These are phyloP conservation scores for Stictocephala bisonia DNA, from an alignment of 2,888 invertebrate species.

Conservation along the genomic window DNA sequence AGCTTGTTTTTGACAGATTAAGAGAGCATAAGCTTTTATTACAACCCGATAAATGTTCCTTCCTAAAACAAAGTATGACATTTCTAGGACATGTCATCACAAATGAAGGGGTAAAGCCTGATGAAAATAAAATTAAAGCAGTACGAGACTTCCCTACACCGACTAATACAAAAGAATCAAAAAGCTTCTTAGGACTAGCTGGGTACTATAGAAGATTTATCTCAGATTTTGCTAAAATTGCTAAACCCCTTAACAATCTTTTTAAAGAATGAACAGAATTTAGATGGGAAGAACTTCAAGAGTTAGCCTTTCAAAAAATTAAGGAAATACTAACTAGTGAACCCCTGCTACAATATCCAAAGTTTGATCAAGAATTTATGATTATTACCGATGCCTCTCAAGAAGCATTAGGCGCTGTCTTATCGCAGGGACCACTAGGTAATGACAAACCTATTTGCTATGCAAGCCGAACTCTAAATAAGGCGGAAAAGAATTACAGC, in stretches of 20 bases:
- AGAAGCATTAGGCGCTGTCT: constrained; percentile 31
- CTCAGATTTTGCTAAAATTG: constrained; percentile 16
- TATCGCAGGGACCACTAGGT: constrained; percentile 32
- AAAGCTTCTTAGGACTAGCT: constrained; percentile 11
- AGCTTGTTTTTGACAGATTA: constrained; percentile 21
- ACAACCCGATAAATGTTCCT: constrained; percentile 11
- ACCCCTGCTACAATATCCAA: constrained; percentile 34
- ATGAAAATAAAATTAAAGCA: constrained; percentile 1
- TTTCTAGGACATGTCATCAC: constrained; percentile 4
- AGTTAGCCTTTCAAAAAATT: constrained; percentile 46
- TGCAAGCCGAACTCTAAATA: constrained; percentile 31
- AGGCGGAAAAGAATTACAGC: constrained; percentile 43
- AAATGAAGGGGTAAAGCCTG: not conserved
- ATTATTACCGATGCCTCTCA: constrained; percentile 45
- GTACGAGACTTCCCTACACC: constrained; percentile 8
- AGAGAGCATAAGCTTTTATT: not conserved
- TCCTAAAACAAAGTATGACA: not conserved
- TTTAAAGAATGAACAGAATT: not conserved
- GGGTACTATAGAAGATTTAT: constrained; percentile 30
- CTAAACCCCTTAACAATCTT: constrained; percentile 43
- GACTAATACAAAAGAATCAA: constrained; percentile 9
- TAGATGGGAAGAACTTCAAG: constrained; percentile 38
- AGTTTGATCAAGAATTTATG: constrained; percentile 43
- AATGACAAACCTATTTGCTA: constrained; percentile 30
- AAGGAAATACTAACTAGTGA: constrained; percentile 40